Evolutionary conservation across 2,888 invertebrate species (phyloP), one percentile per base, ranked within the genome.

Genomic region (Fragum fragum): DNA sequence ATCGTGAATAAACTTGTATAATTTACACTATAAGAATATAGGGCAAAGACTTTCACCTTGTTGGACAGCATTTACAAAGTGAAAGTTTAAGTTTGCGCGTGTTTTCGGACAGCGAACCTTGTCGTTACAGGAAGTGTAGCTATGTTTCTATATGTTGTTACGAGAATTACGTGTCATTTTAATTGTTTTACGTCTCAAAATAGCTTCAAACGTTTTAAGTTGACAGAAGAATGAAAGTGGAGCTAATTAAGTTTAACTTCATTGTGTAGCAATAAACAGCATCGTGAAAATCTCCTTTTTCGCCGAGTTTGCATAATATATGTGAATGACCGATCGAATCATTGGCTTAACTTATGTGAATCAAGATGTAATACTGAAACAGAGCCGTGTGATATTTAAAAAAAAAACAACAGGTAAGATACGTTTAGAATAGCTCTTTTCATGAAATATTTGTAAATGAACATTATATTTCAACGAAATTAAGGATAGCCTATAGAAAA

Each of bases 11-110:
- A 16, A 55, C 23, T 32, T 55, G 71, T 70, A 70, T 70, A 76
- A 42, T 70, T 21, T 63, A 39, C 66, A 21, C 71, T 47, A 14
- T 36, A 70, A 63, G 55, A 52, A 21, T 47, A 66, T 53, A 63
- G 71, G 71, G 16, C 63, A 32, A 63, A 71, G 59, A n/a, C 23
- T 11, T 42, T 71, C 70, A n/a, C 76, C 76, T 71, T 53, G 76
- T 61, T 9, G 70, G 23, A 76, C 71, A 52, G 63, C 76, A 42
- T 53, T 57, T 68, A 55, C 55, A 29, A 39, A 53, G 42, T n/a
- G 21, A 66, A 66, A 42, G 3, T 42, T 42, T n/a, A 42, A n/a
- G 9, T 9, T 6, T 42, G 16, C 21, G 16, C 66, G 36, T 66
- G 66, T 66, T 66, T 66, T 36, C 7, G 32, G 42, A 66, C 26